Conservation (phyloP, 1,140 invertebrate genomes). For the Sycobia sp. region DNA sequence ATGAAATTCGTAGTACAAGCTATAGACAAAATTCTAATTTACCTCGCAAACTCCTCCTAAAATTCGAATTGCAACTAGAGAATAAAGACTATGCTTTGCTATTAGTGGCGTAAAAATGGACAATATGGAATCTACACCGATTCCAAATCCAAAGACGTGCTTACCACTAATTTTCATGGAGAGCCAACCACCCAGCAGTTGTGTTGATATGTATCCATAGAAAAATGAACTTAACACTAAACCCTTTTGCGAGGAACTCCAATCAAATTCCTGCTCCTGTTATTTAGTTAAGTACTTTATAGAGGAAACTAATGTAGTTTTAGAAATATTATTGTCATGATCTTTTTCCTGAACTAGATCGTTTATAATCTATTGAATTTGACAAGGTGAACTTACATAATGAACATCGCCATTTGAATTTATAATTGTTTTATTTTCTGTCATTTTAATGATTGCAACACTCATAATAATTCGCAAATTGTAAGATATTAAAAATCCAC, state of each 20-base stretch:
- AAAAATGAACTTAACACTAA: slow-evolving; percentile 87
- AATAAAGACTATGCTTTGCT: slow-evolving; percentile 71
- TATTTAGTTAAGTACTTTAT: too few relatives aligned
- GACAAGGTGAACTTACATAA: too few relatives aligned
- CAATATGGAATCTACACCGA: slow-evolving; percentile 78
- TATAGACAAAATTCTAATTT: too few relatives aligned
- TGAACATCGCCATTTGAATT: slow-evolving; percentile 48
- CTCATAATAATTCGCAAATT: slow-evolving; percentile 83
- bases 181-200: slow-evolving; percentile 75
- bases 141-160: slow-evolving; percentile 76
- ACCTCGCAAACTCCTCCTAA: slow-evolving; percentile 89
- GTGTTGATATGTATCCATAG: slow-evolving; percentile 78
- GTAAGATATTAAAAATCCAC: slow-evolving; percentile 87
- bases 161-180: slow-evolving; percentile 72
- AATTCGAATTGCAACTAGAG: slow-evolving; percentile 77
- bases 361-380: too few relatives aligned
- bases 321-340: too few relatives aligned
- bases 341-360: too few relatives aligned
- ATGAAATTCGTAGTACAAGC: too few relatives aligned
- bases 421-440: slow-evolving; percentile 64
- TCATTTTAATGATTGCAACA: slow-evolving; percentile 87
- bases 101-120: slow-evolving; percentile 82
- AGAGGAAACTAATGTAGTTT: too few relatives aligned
- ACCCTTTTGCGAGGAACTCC: slow-evolving; percentile 74
- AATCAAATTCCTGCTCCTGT: too few relatives aligned